Base-by-base conservation (phyloP, 1,140 invertebrate species). In the Drosophila nasuta region DNA sequence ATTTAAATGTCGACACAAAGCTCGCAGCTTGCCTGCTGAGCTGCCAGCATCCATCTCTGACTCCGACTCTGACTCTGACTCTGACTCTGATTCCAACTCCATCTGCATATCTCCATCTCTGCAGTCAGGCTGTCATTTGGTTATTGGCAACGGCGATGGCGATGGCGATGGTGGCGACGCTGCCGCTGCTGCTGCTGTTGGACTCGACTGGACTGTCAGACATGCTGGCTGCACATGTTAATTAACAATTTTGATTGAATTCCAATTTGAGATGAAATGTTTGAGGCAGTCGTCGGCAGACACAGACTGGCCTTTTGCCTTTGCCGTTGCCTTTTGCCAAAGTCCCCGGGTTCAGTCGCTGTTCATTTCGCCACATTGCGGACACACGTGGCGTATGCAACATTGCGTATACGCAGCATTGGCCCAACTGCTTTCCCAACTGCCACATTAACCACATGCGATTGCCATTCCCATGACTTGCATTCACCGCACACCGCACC, bases 201-300 rank as follows among this genome's bases (percentile, higher is more conserved):
- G 20, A 25, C 20, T 25, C 20, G 20, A 25, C 20, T 25, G 20
- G 13, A 20, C 48, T 25, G 52, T 4, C 59, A 28, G 64, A 46
- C 70, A 54, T 51, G 63, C 38, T 73, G 56, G 51, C 52, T 60
- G 71, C 78, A 78, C 78, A 81, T 81, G 78, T 81, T 81, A 81
- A 81, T 81, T 81, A 81, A 81, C 78, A 81, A 77, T 81, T 79
- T 81, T 79, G 78, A 79, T 81, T 77, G 78, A 81, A 81, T 81
- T 79, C 78, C 78, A 79, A 79, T 77, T 79, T 66, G 41, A 77
- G 67, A 49, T 77, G 75, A 77, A 80, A 80, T 81, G 73, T 71
- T 75, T 68, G 65, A 51, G 51, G 54, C 58, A 41, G 15, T 15
- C 33, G 43, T 25, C 25, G 8, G 20, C 45, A 46, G n/a, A 15